Base-by-base conservation (phyloP, 2,113 vertebrate species). In the Herpailurus yagouaroundi region DNA sequence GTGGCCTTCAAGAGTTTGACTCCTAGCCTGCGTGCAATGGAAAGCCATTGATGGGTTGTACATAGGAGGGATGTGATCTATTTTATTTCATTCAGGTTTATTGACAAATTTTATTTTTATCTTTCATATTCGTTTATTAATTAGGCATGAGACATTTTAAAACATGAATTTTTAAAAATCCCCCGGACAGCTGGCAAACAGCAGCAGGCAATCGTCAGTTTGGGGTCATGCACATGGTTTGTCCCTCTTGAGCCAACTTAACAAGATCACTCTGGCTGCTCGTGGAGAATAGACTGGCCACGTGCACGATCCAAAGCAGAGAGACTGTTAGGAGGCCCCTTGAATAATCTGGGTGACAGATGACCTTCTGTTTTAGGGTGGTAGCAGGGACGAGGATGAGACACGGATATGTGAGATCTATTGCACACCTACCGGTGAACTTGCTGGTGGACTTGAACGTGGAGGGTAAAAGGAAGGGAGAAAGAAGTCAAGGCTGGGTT, bases 161-260 rank as follows among this genome's bases (percentile, higher is more conserved):
- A 91, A 79, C 9, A 19, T 10, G 5, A 33, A 23, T 1, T 63
- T 29, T 25, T 0, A 81, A 57, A 14, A 19, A 36, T 23, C 48
- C 55, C 86, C 15, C 74, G 48, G 27, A 23, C 1, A 52, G 2
- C 41, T 97, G 52, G 7, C 33, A 92, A 33, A 50, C 12, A 97
- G 36, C 45, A 92, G 81, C 63, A 95, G 96, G 95, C 36, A 21
- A 66, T 66, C 45, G 79, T 48, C 52, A 92, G 88, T 48, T 50
- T 16, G n/a, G 55, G 45, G 31, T 77, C 92, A 87, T 0, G 16
- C 66, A 81, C 68, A 33, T 18, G 69, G 29, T 41, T 1, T 16
- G 14, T 83, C 31, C 36, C 71, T 23, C 48, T 86, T 89, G 19
- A 66, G 73, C 64, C 38, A 31, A 55, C 27, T 85, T 89, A n/a